Evolutionary conservation across 2,797 vertebrate genomes (phyloP), one percentile per base, ranked within the genome.

Genomic region (Falco naumanni): DNA sequence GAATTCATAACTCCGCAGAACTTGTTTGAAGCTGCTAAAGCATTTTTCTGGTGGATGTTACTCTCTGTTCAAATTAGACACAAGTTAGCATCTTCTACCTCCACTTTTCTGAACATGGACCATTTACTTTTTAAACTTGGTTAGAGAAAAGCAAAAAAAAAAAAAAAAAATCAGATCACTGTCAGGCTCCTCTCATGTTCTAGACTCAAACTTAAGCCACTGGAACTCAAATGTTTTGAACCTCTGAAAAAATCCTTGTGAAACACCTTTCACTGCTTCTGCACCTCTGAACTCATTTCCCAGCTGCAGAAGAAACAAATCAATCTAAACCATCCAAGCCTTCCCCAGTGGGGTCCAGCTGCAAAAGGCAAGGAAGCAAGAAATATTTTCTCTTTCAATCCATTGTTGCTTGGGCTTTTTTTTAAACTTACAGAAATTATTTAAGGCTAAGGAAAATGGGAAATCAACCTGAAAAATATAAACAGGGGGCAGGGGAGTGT

Each of bases 31-130:
- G 91, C 82, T 89, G 93, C 41, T 84, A 79, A 88, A 90, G 81
- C 85, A 88, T 50, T 63, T 71, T 76, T 92, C 86, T 96, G 72
- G 72, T 86, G 95, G 75, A 89, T 76, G 39, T n/a, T 51, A 54
- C 81, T 80, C 86, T 93, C 80, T 95, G 78, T 87, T 97, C 92
- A 91, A 95, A 96, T 90, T 2, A 74, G 87, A 90, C 7, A 33
- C 14, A 86, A 60, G 57, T 88, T 31, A 83, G 77, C 31, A 72
- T 74, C 91, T 91, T 82, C 80, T 41, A 60, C 60, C 84, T 82
- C 77, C 18, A 15, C 48, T 83, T 76, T 72, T 79, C 89, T 60
- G 94, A 83, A 82, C 45, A 48, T 1, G 24, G 41, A n/a, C 29
- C 45, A 61, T 78, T 90, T 65, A 26, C 43, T 43, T 66, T 31